Conservation (phyloP, 2,888 invertebrate genomes). For the Tetropium fuscum region DNA sequence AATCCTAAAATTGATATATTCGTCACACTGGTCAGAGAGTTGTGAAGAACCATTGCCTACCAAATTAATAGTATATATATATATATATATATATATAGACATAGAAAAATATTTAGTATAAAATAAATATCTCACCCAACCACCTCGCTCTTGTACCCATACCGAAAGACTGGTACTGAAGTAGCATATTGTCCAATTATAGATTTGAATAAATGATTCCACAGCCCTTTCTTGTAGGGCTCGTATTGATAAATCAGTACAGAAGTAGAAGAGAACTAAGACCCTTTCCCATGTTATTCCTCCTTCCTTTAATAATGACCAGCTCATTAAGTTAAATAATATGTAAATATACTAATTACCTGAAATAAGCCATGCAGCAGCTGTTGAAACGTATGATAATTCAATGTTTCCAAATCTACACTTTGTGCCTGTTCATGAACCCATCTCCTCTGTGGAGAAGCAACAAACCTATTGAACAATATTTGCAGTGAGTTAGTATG, state of each 20-base stretch:
- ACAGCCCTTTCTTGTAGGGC: conserved; percentile 62
- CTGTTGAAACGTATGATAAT: conserved; percentile 70
- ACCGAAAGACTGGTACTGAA: conserved; percentile 70
- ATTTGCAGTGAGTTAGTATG: conserved; percentile 3
- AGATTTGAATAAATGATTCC: conserved; percentile 69
- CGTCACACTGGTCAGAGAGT: background rate
- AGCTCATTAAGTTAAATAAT: background rate
- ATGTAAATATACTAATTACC: conserved; percentile 58
- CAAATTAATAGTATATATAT: background rate
- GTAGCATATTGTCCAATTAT: conserved; percentile 70
- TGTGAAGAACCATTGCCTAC: background rate
- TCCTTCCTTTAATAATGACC: conserved; percentile 65
- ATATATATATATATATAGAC: too few species aligned
- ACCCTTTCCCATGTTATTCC: conserved; percentile 70
- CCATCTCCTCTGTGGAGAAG: conserved; percentile 67
- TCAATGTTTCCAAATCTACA: conserved; percentile 68
- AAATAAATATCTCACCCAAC: too few species aligned
- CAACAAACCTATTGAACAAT: conserved; percentile 60
- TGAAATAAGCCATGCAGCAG: conserved; percentile 71
- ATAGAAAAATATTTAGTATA: too few species aligned
- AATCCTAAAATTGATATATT: conserved; percentile 1
- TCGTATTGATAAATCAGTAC: conserved; percentile 70
- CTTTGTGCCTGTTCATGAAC: conserved; percentile 68
- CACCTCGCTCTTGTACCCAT: conserved; percentile 71
- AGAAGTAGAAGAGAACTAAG: conserved; percentile 70